Conservation (phyloP, 1,140 invertebrate species). For the Microplitis mediator region DNA sequence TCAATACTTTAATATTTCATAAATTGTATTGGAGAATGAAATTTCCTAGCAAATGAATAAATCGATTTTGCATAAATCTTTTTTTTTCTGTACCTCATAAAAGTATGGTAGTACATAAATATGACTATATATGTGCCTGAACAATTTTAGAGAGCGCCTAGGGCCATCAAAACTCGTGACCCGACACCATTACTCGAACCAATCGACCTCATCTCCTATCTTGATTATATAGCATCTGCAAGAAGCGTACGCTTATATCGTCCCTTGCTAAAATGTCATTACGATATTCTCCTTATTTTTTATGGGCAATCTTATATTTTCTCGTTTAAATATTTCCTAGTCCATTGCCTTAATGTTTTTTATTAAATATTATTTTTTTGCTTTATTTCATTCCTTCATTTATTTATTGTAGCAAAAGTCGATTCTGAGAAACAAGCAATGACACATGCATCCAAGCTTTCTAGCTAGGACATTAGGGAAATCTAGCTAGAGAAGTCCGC, state of each 20-base stretch:
- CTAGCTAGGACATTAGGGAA: slow-evolving; percentile 47
- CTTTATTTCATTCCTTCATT: not conserved
- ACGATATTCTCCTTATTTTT: slow-evolving; percentile 11
- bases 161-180: slow-evolving; percentile 18
- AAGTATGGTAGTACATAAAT: slow-evolving; percentile 7
- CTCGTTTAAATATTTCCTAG: not conserved
- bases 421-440: not conserved
- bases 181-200: slow-evolving; percentile 13
- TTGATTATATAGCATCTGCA: slow-evolving; percentile 18
- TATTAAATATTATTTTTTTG: not conserved
- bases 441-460: not conserved
- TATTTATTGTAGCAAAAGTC: not conserved
- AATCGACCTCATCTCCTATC: slow-evolving; percentile 20
- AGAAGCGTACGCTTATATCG: not conserved
- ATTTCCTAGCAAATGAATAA: slow-evolving; percentile 10
- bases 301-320: slow-evolving; percentile 1
- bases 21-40: too few relatives aligned
- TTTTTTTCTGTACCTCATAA: not conserved
- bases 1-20: too few relatives aligned
- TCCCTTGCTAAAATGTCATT: not conserved
- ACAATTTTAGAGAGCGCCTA: slow-evolving; percentile 9
- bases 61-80: slow-evolving; percentile 58
- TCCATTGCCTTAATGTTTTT: too few relatives aligned
- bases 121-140: not conserved
- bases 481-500: slow-evolving; percentile 48